Percentiles rank a stretch among this genome's conserved stretches.
Evolutionary conservation across 2,888 invertebrate genomes (phyloP).

Genomic region (Tromatobia lineatoria): DNA sequence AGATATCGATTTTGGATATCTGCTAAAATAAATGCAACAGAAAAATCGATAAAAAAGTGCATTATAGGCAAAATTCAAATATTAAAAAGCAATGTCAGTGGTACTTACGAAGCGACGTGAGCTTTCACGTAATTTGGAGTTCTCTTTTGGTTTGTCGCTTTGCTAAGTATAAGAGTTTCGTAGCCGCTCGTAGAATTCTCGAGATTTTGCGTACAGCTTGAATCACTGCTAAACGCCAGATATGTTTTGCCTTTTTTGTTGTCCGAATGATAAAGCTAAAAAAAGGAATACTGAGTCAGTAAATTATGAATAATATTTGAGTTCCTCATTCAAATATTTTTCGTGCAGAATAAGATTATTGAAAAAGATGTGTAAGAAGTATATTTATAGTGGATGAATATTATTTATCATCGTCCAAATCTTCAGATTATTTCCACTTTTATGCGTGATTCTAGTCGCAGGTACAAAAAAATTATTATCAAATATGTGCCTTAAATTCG

Average conservation of each 20-base stretch:
- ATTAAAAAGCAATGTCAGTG: not conserved
- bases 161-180: constrained; percentile 87
- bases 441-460: no score
- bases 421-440: no score
- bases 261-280: constrained; percentile 86
- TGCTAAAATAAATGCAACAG: no score
- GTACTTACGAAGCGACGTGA: constrained; percentile 82
- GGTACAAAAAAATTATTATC: no score
- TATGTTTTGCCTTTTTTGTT: constrained; percentile 86
- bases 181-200: constrained; percentile 87
- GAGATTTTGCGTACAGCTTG: constrained; percentile 88
- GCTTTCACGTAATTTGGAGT: constrained; percentile 82
- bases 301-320: not conserved
- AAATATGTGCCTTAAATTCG: no score
- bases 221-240: constrained; percentile 89
- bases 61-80: not conserved
- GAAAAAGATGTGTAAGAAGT: not conserved
- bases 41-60: not conserved
- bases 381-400: constrained; percentile 26
- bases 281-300: constrained; percentile 33
- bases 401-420: not conserved
- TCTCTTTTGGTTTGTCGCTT: constrained; percentile 81
- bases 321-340: not conserved
- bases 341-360: no score
- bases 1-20: no score